A percentile compares a stretch with the other conserved stretches of the same genome.
Evolutionary conservation across 2,113 vertebrate species (phyloP).

Genomic region (Mormyrus iriodes): DNA sequence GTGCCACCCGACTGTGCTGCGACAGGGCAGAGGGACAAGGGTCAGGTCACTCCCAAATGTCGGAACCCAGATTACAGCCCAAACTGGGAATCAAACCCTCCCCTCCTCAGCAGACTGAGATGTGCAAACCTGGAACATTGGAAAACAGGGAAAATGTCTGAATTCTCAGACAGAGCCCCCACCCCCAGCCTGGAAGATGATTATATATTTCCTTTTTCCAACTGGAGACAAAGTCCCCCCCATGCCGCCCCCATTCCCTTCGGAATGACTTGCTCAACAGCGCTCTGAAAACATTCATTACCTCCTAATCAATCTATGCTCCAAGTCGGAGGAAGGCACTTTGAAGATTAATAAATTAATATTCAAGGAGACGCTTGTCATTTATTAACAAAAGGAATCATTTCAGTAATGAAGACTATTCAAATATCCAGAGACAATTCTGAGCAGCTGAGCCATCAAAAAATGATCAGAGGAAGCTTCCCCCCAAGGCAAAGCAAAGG

Average conservation of each 20-base stretch:
- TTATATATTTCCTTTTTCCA: neutral
- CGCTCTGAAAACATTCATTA: constrained; percentile 36
- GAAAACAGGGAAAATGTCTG: constrained; percentile 14
- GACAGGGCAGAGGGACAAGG: neutral
- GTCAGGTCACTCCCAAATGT: neutral
- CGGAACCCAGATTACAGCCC: neutral
- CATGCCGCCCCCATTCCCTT: neutral
- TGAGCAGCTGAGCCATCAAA: constrained; percentile 31
- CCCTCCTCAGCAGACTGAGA: neutral
- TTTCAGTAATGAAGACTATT: constrained; percentile 39
- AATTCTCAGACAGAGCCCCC: neutral
- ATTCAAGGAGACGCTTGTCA: constrained; percentile 39
- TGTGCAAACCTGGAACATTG: neutral
- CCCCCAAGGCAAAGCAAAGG: neutral
- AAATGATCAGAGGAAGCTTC: constrained; percentile 12
- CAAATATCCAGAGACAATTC: constrained; percentile 35
- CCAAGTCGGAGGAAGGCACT: constrained; percentile 33
- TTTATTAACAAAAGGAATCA: constrained; percentile 45
- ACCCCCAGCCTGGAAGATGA: neutral
- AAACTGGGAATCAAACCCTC: neutral
- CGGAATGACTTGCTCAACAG: constrained; percentile 18
- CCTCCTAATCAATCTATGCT: constrained; percentile 32
- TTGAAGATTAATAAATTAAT: constrained; percentile 53
- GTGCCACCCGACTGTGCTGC: constrained; percentile 57
- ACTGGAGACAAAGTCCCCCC: neutral